Percentiles rank a stretch among this genome's conserved stretches.
Conservation (phyloP, 2,113 vertebrate genomes). For the Myotis brandtii region DNA sequence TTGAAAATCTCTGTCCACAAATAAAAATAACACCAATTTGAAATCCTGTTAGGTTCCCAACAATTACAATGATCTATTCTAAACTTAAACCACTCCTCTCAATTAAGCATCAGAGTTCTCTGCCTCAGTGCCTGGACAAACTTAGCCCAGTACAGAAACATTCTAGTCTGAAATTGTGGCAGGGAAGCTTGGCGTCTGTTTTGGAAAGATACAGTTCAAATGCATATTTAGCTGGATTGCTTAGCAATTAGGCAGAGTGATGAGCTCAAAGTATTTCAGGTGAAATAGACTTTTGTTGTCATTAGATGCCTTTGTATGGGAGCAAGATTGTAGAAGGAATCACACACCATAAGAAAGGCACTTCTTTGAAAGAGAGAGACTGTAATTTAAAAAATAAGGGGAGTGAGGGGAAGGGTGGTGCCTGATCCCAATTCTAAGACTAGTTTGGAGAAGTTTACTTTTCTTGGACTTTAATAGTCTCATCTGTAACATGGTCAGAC, state of each 20-base stretch:
- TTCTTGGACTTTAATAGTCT: not conserved
- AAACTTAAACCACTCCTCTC: not conserved
- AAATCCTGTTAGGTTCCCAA: not conserved
- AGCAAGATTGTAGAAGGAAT: not conserved
- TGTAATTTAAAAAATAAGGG: not conserved
- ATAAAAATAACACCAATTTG: conserved; percentile 9
- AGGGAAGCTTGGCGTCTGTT: not conserved
- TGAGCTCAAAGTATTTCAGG: not conserved
- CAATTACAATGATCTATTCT: not conserved
- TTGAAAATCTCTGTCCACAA: not conserved
- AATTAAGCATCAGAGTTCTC: not conserved
- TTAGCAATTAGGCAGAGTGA: conserved; percentile 5
- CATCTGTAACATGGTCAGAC: conserved; percentile 9
- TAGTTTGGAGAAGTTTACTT: not conserved
- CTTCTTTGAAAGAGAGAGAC: not conserved
- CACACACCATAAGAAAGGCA: not conserved
- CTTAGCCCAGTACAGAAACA: not conserved
- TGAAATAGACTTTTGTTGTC: not conserved
- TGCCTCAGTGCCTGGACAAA: not conserved
- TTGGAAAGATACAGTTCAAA: conserved; percentile 22
- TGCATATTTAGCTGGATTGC: not conserved
- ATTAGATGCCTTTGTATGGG: not conserved
- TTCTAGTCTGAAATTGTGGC: not conserved
- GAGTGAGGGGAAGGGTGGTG: not conserved
- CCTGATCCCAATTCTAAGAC: not conserved